Base-by-base conservation (phyloP, 2,888 invertebrate genomes). In the Netelia fuscicornis region DNA sequence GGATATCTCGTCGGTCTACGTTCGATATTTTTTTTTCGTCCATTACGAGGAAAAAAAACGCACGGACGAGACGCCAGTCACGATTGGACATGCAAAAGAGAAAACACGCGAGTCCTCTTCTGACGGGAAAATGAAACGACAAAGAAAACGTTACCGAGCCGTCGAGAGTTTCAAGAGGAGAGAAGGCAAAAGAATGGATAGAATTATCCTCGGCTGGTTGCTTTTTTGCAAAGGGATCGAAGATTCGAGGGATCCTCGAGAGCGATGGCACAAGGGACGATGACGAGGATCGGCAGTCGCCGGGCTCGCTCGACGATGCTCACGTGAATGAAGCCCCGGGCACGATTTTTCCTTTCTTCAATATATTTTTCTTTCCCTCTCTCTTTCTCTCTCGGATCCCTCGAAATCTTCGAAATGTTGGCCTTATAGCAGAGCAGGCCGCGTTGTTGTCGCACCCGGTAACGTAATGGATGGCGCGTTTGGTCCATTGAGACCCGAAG, bases 381-480 rank as follows among this genome's bases (percentile, higher is more conserved):
- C 44, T 37, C 10, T 44, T 13, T 71, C 25, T 13, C 17, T 62
- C 75, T 75, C 25, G 71, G 60, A 78, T 67, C 20, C 44, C 48
- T 67, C 44, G 42, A 44, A 11, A 6, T 30, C 44, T 62, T 25
- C n/a, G 68, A 30, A 60, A 20, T 11, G 64, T 25, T 20, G 44
- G 11, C 48, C 30, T 13, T 42, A 9, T 20, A 10, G n/a, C 17
- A n/a, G 13, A 48, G 48, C 44, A 54, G 52, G 56, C 54, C 37
- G 72, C 75, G 88, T 85, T 91, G 90, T 91, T 91, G 91, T 91
- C 90, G 90, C 91, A 91, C 90, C 92, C 89, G 91, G 91, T 90
- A 87, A 86, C 87, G 91, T 91, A 92, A 92, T 92, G 89, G 92
- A 91, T 91, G 91, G 71, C 88, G 71, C 88, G 88, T 75, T 80